Base-by-base conservation (phyloP, 2,113 vertebrate species). In the Dinomys branickii region DNA sequence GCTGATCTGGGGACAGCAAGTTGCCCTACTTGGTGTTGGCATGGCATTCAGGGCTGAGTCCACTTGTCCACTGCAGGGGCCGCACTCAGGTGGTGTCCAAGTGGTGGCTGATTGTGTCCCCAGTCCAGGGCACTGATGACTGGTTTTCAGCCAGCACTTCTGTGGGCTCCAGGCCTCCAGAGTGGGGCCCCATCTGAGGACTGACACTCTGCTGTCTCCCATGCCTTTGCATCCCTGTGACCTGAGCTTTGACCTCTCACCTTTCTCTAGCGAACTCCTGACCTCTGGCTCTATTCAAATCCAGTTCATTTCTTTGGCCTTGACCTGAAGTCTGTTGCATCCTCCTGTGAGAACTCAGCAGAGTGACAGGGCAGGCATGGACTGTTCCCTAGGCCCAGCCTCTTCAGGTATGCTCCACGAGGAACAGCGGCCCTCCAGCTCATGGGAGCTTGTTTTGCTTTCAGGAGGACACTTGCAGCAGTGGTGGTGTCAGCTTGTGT, bases 381-480 rank as follows among this genome's bases (percentile, higher is more conserved):
- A 3, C 67, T n/a, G 7, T n/a, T 50, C 44, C 44, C 14, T 0
- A 20, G 33, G 16, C 24, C 5, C 0, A 11, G 69, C 75, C 59
- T 69, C 13, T 19, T 11, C 0, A 4, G 4, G 13, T 20, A 4
- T 16, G n/a, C 22, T 19, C 20, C 30, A 4, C n/a, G 7, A n/a
- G 61, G 44, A 65, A 22, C 47, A 67, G 44, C 16, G 56, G 26
- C 38, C 20, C 26, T 54, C 35, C 3, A 7, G 17, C 7, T 24
- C 44, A 12, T 0, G 2, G 17, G 0, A 41, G 20, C 47, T 33
- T 2, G 28, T 19, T 75, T 54, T 50, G 26, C 28, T 67, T 47
- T 50, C n/a, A 30, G 41, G 13, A 20, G 16, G 41, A 10, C 63
- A 0, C 20, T 56, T 41, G 41, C 67, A 50, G 73, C 22, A 26